Conservation (phyloP, 2,888 invertebrate genomes). For the Pyrochroa serraticornis region DNA sequence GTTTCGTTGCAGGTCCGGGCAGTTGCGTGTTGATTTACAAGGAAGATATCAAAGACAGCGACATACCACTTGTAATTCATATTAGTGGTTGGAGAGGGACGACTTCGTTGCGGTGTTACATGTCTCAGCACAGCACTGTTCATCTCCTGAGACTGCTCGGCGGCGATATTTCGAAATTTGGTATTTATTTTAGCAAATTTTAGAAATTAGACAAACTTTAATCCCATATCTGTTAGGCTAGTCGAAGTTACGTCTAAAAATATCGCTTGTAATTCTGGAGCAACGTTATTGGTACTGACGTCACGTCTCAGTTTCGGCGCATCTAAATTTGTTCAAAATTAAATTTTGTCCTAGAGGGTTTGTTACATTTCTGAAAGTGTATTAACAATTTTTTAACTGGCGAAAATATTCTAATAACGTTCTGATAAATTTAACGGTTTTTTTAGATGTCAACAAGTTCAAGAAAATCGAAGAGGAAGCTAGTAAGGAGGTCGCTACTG, state of each 20-base stretch:
- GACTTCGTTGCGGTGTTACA: conserved; percentile 85
- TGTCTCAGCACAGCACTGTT: conserved; percentile 81
- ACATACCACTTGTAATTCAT: conserved; percentile 63
- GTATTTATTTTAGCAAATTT: conserved; percentile 57
- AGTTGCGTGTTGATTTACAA: conserved; percentile 78
- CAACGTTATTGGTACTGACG: too few species aligned
- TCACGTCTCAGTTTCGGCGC: too few species aligned
- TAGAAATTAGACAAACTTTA: not conserved
- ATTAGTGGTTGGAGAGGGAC: conserved; percentile 93
- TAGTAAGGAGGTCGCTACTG: not conserved
- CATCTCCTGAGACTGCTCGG: conserved; percentile 87
- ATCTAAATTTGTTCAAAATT: too few species aligned
- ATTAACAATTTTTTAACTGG: too few species aligned
- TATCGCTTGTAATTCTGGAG: too few species aligned
- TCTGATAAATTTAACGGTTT: too few species aligned
- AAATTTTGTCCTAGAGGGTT: too few species aligned
- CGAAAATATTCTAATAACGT: too few species aligned
- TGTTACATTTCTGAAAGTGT: too few species aligned
- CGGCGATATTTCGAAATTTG: conserved; percentile 84
- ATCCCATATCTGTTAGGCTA: too few species aligned
- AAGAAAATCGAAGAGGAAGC: conserved; percentile 63
- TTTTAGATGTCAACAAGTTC: conserved; percentile 73
- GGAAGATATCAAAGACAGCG: conserved; percentile 57
- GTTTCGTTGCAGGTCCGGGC: conserved; percentile 63
- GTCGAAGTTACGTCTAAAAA: too few species aligned